Percentiles rank a stretch among this genome's conserved stretches.
Evolutionary conservation across 2,888 invertebrate species (phyloP).

Genomic region (Taenaris catops): DNA sequence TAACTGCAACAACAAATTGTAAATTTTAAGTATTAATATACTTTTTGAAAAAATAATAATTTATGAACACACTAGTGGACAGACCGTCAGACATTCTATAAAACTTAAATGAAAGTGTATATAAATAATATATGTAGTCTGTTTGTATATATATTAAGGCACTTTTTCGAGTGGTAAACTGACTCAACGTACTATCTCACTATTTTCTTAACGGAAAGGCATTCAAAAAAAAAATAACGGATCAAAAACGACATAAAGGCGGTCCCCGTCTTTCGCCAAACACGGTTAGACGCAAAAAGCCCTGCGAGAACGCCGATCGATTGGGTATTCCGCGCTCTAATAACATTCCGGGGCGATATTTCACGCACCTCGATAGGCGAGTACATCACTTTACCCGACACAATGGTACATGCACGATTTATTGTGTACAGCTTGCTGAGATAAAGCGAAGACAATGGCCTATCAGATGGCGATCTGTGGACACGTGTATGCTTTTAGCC

Average conservation of each 20-base stretch:
- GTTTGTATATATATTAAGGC: too few species aligned
- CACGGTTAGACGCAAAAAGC: conserved; percentile 31
- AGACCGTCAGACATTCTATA: too few species aligned
- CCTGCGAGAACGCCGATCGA: conserved; percentile 38
- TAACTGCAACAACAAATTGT: too few species aligned
- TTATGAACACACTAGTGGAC: too few species aligned
- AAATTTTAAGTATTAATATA: too few species aligned
- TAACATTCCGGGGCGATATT: conserved; percentile 60
- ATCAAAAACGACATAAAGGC: conserved; percentile 35
- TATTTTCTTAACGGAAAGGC: conserved; percentile 2
- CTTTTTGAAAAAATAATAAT: too few species aligned
- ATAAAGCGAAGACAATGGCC: conserved; percentile 71
- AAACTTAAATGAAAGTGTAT: too few species aligned
- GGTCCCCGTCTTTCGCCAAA: conserved; percentile 42
- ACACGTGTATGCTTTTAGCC: conserved; percentile 76
- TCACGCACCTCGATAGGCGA: conserved; percentile 38
- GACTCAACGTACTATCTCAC: too few species aligned
- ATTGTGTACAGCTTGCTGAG: conserved; percentile 61
- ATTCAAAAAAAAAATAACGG: conserved; percentile 3
- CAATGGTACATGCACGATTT: conserved; percentile 64
- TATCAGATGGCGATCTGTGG: conserved; percentile 52
- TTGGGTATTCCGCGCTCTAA: conserved; percentile 58
- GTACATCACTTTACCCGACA: conserved; percentile 43
- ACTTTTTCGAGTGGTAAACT: too few species aligned
- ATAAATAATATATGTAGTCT: too few species aligned